Percentiles rank a stretch among this genome's conserved stretches.
These are phyloP conservation scores for Matsumurasca onukii DNA, from an alignment of 1,140 invertebrate species.

Conservation along the genomic window DNA sequence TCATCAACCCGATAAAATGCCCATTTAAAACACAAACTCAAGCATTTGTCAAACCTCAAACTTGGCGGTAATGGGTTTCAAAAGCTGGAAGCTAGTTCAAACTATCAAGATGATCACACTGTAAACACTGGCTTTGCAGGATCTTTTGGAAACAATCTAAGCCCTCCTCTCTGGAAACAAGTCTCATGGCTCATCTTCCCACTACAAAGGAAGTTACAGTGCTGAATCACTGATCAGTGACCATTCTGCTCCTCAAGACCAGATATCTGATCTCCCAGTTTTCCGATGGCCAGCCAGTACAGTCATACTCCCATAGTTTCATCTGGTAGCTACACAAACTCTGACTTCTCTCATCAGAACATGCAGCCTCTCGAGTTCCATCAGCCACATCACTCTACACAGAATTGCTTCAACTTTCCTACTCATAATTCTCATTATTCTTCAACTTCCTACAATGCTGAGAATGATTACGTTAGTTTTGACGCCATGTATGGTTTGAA, in stretches of 20 bases:
- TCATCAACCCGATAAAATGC: background rate
- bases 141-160: background rate
- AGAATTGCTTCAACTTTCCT: conserved; percentile 34
- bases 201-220: conserved; percentile 55
- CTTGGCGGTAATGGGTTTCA: background rate
- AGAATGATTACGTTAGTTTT: conserved; percentile 15
- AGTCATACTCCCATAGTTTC: conserved; percentile 49
- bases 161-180: conserved; percentile 5
- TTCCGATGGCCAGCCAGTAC: conserved; percentile 42
- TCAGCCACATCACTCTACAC: too few relatives aligned
- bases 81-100: background rate
- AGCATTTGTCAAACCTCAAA: background rate
- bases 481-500: conserved; percentile 4
- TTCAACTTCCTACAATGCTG: conserved; percentile 1
- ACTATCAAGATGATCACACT: conserved; percentile 9
- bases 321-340: conserved; percentile 39
- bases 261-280: conserved; percentile 41
- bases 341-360: conserved; percentile 23
- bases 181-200: background rate
- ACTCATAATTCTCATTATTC: conserved; percentile 12
- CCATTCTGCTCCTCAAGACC: conserved; percentile 47
- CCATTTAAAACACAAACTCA: background rate
- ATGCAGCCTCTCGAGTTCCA: conserved; percentile 17
- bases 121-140: background rate
- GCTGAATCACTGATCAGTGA: conserved; percentile 58